These are phyloP conservation scores for Heterohyrax brucei DNA, from an alignment of 2,797 vertebrate genomes.

Conservation along the genomic window DNA sequence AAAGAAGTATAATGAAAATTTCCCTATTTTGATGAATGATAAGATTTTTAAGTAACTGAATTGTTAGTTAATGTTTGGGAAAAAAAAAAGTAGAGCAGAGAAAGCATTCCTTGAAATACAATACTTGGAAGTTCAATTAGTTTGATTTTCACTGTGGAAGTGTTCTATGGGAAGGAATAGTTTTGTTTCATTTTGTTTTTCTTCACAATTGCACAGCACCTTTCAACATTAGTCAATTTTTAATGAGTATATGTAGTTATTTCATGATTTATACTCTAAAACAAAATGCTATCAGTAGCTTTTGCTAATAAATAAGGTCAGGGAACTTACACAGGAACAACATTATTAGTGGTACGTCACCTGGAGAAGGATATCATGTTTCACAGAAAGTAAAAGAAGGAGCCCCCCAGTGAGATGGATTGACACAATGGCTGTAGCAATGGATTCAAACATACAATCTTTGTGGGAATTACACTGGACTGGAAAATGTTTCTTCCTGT, in stretches of 20 bases:
- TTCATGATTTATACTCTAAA: not conserved
- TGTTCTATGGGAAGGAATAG: not conserved
- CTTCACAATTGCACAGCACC: not conserved
- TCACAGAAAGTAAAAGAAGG: not conserved
- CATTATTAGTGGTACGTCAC: not conserved
- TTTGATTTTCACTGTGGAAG: not conserved
- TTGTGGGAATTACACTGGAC: not conserved
- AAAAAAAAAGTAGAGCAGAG: not conserved
- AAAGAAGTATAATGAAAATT: not conserved
- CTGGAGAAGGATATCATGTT: not conserved
- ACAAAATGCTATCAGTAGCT: not conserved
- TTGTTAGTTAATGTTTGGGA: not conserved
- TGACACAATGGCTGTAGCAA: not conserved
- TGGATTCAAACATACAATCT: not conserved
- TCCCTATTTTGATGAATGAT: not conserved
- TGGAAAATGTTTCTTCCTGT: too few relatives aligned
- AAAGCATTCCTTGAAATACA: not conserved
- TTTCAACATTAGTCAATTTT: slow-evolving; percentile 17
- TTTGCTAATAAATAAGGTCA: not conserved
- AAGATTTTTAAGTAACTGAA: not conserved
- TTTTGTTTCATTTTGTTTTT: slow-evolving; percentile 38
- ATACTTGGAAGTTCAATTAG: not conserved
- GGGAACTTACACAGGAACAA: not conserved
- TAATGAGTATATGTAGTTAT: not conserved
- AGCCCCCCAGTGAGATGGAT: not conserved